Conservation (phyloP, 2,888 invertebrate genomes). For the Ephialtes manifestator region DNA sequence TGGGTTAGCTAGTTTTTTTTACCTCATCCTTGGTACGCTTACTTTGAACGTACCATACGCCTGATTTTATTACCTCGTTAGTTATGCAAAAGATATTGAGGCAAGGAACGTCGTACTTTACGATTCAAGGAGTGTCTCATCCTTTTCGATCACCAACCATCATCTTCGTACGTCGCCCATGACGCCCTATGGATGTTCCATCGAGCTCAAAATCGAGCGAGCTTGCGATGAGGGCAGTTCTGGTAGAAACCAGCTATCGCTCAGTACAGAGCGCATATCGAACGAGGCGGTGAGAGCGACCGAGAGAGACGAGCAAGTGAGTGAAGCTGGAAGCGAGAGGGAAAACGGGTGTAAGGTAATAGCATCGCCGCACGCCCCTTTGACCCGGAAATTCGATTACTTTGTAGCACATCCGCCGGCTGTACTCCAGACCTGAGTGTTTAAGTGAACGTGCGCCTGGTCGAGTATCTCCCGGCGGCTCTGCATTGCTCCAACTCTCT, state of each 20-base stretch:
- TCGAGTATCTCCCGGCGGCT: slow-evolving; percentile 62
- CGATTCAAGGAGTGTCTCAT: slow-evolving; percentile 30
- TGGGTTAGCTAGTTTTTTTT: background rate
- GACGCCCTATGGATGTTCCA: slow-evolving; percentile 26
- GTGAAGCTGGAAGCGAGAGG: slow-evolving; percentile 34
- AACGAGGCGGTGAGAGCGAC: slow-evolving; percentile 38
- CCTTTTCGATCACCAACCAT: slow-evolving; percentile 16
- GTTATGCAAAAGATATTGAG: slow-evolving; percentile 35
- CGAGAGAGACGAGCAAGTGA: slow-evolving; percentile 29
- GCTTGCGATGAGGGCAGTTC: slow-evolving; percentile 27
- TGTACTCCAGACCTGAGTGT: slow-evolving; percentile 68
- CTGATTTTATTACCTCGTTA: background rate
- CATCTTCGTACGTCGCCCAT: slow-evolving; percentile 2
- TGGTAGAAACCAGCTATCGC: slow-evolving; percentile 37
- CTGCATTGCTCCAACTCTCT: slow-evolving; percentile 42
- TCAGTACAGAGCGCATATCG: slow-evolving; percentile 30
- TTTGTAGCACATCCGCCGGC: slow-evolving; percentile 76
- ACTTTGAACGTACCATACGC: too few species aligned
- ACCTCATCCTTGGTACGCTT: background rate
- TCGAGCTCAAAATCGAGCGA: slow-evolving; percentile 48
- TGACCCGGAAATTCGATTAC: slow-evolving; percentile 82
- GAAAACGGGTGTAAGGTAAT: slow-evolving; percentile 78
- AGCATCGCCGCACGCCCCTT: slow-evolving; percentile 79
- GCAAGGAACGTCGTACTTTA: slow-evolving; percentile 8
- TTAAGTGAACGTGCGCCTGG: slow-evolving; percentile 65